Percentiles rank a stretch among this genome's conserved stretches.
Evolutionary conservation across 2,113 vertebrate species (phyloP).

Genomic region (Shinisaurus crocodilurus): DNA sequence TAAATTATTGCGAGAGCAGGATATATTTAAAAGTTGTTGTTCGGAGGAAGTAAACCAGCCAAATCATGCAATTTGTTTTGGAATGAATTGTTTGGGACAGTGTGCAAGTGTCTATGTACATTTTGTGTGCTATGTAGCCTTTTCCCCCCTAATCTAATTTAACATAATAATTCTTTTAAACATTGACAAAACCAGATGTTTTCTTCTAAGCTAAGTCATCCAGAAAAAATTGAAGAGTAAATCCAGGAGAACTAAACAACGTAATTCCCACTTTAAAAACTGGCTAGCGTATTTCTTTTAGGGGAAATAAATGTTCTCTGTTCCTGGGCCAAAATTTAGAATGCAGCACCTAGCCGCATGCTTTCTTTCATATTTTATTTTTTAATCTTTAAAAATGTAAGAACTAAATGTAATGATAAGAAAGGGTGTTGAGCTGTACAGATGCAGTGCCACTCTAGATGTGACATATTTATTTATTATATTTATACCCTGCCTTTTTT

Average conservation of each 20-base stretch:
- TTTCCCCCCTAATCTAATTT: conserved; percentile 33
- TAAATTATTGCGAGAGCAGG: not conserved
- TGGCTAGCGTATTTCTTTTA: rapidly evolving
- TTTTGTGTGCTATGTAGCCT: not conserved
- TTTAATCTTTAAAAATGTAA: not conserved
- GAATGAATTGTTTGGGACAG: not conserved
- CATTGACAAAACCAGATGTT: conserved; percentile 14
- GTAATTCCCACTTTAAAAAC: conserved; percentile 4
- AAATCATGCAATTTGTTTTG: not conserved
- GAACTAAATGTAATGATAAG: not conserved
- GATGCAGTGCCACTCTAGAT: not conserved
- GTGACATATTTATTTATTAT: too few species aligned
- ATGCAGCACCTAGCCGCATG: rapidly evolving
- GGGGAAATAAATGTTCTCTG: not conserved
- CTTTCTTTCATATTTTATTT: not conserved
- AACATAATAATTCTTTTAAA: conserved; percentile 27
- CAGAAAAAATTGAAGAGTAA: conserved; percentile 29
- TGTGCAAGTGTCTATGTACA: not conserved
- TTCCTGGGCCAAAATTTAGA: not conserved
- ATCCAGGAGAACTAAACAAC: conserved; percentile 25
- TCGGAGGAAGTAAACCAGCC: not conserved
- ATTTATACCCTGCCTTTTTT: too few species aligned
- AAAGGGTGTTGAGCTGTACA: too few species aligned
- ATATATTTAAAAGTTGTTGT: not conserved
- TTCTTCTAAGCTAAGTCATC: conserved; percentile 33